These are phyloP conservation scores for Chrysogorgia sp. DNA, from an alignment of 92 coral and sea anemone genomes.

Conservation along the genomic window DNA sequence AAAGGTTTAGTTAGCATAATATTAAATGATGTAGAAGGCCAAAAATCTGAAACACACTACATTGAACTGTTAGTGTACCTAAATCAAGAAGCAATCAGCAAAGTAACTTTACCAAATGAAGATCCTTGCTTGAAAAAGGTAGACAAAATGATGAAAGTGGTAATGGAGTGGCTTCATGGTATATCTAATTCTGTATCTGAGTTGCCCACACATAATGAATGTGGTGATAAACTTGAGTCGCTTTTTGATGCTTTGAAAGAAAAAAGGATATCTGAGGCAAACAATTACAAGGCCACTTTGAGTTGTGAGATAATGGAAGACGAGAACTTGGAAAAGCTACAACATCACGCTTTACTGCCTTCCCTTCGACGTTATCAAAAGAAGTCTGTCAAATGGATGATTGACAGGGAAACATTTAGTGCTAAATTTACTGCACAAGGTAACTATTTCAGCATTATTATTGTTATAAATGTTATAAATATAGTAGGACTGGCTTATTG, in stretches of 20 bases:
- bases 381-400: conserved; percentile 88
- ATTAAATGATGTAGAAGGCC: background rate
- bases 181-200: background rate
- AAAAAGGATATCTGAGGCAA: conserved; percentile 37
- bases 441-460: conserved; percentile 7
- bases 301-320: background rate
- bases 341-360: conserved; percentile 79
- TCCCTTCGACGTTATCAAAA: conserved; percentile 79
- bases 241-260: conserved; percentile 78
- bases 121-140: conserved; percentile 60
- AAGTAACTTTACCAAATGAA: conserved; percentile 65
- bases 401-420: conserved; percentile 60
- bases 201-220: background rate
- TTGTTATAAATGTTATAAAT: background rate
- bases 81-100: conserved; percentile 66
- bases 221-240: conserved; percentile 44
- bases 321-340: conserved; percentile 44
- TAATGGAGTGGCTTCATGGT: conserved; percentile 74
- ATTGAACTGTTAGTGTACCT: conserved; percentile 69
- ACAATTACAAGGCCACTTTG: background rate
- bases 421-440: conserved; percentile 1
- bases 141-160: conserved; percentile 68
- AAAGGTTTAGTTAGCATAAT: conserved; percentile 68
- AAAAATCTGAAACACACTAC: conserved; percentile 4
- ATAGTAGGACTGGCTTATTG: no score